phyloP scores from a whole-genome alignment of 2,797 vertebrate species.

The Antennarius maculatus region DNA sequence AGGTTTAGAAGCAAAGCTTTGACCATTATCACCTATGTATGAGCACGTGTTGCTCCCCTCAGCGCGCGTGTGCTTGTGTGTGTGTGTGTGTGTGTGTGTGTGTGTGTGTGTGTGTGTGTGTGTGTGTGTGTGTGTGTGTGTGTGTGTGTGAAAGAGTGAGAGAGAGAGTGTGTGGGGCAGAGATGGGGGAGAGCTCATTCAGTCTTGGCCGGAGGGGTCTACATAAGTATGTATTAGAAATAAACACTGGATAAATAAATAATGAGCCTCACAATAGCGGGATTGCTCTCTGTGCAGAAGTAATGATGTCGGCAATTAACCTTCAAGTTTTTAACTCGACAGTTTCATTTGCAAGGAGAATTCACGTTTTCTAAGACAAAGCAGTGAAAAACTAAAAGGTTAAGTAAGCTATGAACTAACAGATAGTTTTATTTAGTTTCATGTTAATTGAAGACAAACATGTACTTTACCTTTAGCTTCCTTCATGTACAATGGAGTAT shows the following conservation, averaged over 20 bases:
- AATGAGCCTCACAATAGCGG: constrained; percentile 71
- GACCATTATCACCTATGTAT: constrained; percentile 61
- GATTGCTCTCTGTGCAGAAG: constrained; percentile 56
- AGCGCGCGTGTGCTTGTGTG: not conserved
- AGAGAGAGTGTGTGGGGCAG: constrained; percentile 10
- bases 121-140: not conserved
- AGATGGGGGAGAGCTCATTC: constrained; percentile 56
- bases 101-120: not conserved
- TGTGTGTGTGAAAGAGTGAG: constrained; percentile 11
- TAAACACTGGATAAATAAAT: constrained; percentile 81
- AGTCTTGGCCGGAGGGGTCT: constrained; percentile 65
- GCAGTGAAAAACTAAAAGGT: constrained; percentile 10
- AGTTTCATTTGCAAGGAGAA: constrained; percentile 56
- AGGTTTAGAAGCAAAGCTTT: constrained; percentile 28
- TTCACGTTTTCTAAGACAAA: constrained; percentile 41
- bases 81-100: constrained; percentile 5
- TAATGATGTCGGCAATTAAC: constrained; percentile 75
- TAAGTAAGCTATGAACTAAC: constrained; percentile 13
- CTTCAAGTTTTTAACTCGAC: constrained; percentile 68
- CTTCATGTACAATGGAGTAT: not conserved
- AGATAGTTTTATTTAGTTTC: not conserved
- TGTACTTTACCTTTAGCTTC: not conserved
- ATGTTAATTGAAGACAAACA: constrained; percentile 6
- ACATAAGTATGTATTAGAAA: constrained; percentile 79
- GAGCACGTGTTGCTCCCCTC: constrained; percentile 54